Base-by-base conservation (phyloP, 2,113 vertebrate species). In the Microtus richardsoni region DNA sequence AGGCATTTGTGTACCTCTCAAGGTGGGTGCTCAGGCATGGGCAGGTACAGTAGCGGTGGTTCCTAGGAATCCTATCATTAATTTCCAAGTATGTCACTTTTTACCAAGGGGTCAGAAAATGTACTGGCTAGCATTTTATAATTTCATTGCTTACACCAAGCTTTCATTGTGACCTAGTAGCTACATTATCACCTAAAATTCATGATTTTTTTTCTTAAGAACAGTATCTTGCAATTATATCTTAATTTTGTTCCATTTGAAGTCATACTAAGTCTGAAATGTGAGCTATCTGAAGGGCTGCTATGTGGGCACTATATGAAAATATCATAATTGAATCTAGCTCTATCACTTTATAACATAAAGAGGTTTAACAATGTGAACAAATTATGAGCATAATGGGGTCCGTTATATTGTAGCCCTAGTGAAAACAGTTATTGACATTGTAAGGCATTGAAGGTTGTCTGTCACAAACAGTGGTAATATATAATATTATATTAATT, bases 391-490 rank as follows among this genome's bases (percentile, higher is more conserved):
- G 52, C 74, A 73, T 58, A 91, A 90, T 84, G 28, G 52, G 93
- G 84, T 89, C 86, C 13, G 36, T 94, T 62, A 80, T 84, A 30
- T n/a, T 73, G 60, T 19, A 5, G 5, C 88, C 52, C n/a, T 66
- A 77, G 36, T 62, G n/a, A 75, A 88, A 94, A 49, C n/a, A 97
- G 26, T 70, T 84, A 79, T 83, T 94, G n/a, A 89, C 66, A 68
- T 83, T 92, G 71, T 2, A 11, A 73, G 83, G 33, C 30, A 73
- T 1, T 70, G 30, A 60, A 83, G 33, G 24, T 7, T 94, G 3
- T 89, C 39, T 94, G 4, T 89, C 39, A 82, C 7, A 2, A 78
- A 54, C 4, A 11, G 62, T 77, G 11, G 39, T 91, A 84, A 87
- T 58, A 77, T 6, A 12, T 71, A 49, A 28, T 60, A 80, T 80